Percentiles rank a stretch among this genome's conserved stretches.
These are phyloP conservation scores for Tribolium freemani DNA, from an alignment of 2,888 invertebrate species.

Conservation along the genomic window DNA sequence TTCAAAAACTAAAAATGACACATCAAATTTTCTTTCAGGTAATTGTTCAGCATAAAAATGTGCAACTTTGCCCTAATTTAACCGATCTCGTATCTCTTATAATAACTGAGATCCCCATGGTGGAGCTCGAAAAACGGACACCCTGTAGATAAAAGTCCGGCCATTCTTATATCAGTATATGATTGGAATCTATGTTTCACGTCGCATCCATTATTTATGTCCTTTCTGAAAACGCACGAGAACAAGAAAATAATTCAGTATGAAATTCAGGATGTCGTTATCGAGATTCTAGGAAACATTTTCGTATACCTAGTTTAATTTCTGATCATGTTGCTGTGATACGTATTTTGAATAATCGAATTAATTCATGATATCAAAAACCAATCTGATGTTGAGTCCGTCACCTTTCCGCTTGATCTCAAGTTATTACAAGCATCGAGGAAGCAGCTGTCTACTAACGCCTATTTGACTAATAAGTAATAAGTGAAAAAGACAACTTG, in stretches of 20 bases:
- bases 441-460: conserved; percentile 22
- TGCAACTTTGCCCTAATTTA: too few species aligned
- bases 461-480: conserved; percentile 9
- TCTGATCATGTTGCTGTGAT: conserved; percentile 29
- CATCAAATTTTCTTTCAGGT: too few species aligned
- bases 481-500: conserved; percentile 9
- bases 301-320: conserved; percentile 23
- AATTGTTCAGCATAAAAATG: too few species aligned
- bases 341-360: conserved; percentile 2
- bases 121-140: too few species aligned
- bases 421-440: conserved; percentile 11
- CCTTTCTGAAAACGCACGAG: conserved; percentile 23
- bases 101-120: too few species aligned
- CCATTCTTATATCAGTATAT: conserved; percentile 10
- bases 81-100: too few species aligned
- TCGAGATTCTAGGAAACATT: conserved; percentile 30
- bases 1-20: too few species aligned
- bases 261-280: conserved; percentile 47
- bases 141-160: too few species aligned
- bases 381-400: not conserved
- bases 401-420: conserved; percentile 12
- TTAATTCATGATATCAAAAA: conserved; percentile 1
- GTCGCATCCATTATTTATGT: conserved; percentile 46
- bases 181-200: conserved; percentile 28
- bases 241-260: conserved; percentile 43